Evolutionary conservation across 2,797 vertebrate species (phyloP), one percentile per base, ranked within the genome.

Genomic region (Babyrousa celebensis): DNA sequence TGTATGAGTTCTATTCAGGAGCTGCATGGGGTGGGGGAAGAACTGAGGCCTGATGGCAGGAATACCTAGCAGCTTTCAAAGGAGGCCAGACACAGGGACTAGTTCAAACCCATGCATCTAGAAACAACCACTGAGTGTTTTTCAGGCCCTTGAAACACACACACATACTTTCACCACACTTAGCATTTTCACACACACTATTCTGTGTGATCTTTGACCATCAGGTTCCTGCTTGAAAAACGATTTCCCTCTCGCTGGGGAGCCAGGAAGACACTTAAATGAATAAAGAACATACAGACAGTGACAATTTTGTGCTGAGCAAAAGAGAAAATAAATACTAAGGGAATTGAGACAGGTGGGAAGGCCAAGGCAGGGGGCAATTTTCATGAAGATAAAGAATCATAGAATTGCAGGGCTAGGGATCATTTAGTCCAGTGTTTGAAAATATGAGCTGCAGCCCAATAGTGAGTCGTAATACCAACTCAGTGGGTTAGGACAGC

Each of bases 11-110:
- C 70, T 84, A 89, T 5, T 79, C 58, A 65, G 77, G 12, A 79
- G 52, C 12, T 43, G 15, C 58, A 54, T 67, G 67, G 27, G 29
- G 6, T 40, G 6, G 52, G 65, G n/a, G 29, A 21, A 23, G 32
- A 80, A 89, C 17, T 60, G 17, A 52, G 11, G 27, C 60, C 40
- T 29, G 14, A 25, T 14, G 27, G 71, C 85, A 74, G 92, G 89
- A 79, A 89, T 1, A 89, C 23, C 83, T 43, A 3, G 32, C 29
- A 97, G 82, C 58, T 27, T 88, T 96, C 54, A 79, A 90, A 83
- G 52, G 40, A 95, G 0, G 29, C 36, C 56, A 85, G 68, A 83
- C 86, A 94, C 17, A 92, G 7, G 58, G 63, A 27, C 1, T 12
- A 63, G 65, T 89, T 94, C 77, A 96, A 86, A 92, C 25, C n/a